phyloP scores from a whole-genome alignment of 2,888 invertebrate species.

The Rutpela maculata region DNA sequence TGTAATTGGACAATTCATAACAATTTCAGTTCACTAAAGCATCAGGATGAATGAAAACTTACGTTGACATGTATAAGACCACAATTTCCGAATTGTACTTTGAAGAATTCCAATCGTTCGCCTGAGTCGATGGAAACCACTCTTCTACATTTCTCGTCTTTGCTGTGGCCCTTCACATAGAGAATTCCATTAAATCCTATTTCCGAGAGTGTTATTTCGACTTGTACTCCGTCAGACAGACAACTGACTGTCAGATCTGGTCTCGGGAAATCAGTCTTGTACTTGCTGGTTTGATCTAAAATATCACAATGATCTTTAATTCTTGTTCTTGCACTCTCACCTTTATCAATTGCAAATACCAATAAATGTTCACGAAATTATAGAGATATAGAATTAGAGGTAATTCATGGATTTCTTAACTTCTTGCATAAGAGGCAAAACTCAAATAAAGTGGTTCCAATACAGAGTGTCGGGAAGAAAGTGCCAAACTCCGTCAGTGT shows the following conservation, averaged over 20 bases:
- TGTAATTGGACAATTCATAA: conserved; percentile 68
- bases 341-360: too few relatives aligned
- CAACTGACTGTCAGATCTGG: conserved; percentile 93
- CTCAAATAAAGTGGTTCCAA: too few relatives aligned
- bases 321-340: not conserved
- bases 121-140: conserved; percentile 82
- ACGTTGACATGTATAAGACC: conserved; percentile 93
- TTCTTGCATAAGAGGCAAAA: too few relatives aligned
- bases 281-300: conserved; percentile 68
- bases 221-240: conserved; percentile 93
- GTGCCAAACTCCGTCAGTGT: too few relatives aligned
- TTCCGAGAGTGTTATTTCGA: conserved; percentile 84
- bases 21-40: not conserved
- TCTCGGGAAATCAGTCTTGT: conserved; percentile 87
- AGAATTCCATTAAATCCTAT: conserved; percentile 91
- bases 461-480: too few relatives aligned
- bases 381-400: too few relatives aligned
- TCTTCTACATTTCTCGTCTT: conserved; percentile 91
- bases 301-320: conserved; percentile 11
- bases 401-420: too few relatives aligned
- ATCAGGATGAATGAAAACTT: conserved; percentile 70
- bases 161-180: conserved; percentile 96
- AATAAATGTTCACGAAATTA: too few relatives aligned
- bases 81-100: conserved; percentile 92
- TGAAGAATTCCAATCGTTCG: conserved; percentile 79